These are phyloP conservation scores for Drosophila kurseongensis DNA, from an alignment of 1,140 invertebrate genomes.

Conservation along the genomic window DNA sequence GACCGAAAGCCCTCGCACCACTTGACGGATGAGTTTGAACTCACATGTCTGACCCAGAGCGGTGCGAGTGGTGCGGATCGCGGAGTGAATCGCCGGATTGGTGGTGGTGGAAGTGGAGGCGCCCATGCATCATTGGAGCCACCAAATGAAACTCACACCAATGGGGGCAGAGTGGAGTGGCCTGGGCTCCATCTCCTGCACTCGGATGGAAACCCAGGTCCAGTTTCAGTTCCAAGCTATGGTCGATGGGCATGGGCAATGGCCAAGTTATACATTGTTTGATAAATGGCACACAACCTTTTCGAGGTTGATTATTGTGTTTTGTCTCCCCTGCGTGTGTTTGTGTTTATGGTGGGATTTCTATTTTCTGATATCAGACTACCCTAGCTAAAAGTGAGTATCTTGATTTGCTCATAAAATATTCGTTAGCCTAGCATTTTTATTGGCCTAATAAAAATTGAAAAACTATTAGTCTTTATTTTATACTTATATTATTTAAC, in stretches of 20 bases:
- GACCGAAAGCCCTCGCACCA: slow-evolving; percentile 71
- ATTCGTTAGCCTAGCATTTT: no score
- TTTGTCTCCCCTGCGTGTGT: slow-evolving; percentile 60
- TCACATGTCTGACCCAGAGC: slow-evolving; percentile 79
- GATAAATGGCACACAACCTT: slow-evolving; percentile 83
- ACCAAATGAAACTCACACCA: slow-evolving; percentile 75
- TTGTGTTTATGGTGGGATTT: slow-evolving; percentile 69
- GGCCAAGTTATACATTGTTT: slow-evolving; percentile 80
- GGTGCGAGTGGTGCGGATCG: slow-evolving; percentile 41
- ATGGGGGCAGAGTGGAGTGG: slow-evolving; percentile 41
- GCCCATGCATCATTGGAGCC: slow-evolving; percentile 59
- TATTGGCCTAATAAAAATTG: no score
- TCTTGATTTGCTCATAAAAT: not conserved
- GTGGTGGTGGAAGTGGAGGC: slow-evolving; percentile 34
- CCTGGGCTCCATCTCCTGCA: slow-evolving; percentile 16
- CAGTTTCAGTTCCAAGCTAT: slow-evolving; percentile 37
- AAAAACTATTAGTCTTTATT: no score
- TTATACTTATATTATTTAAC: no score
- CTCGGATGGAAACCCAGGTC: slow-evolving; percentile 15
- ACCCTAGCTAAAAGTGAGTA: slow-evolving; percentile 2
- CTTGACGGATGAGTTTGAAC: slow-evolving; percentile 84
- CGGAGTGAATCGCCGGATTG: slow-evolving; percentile 27
- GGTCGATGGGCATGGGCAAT: slow-evolving; percentile 35
- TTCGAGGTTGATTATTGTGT: slow-evolving; percentile 83
- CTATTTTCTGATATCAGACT: slow-evolving; percentile 59